These are phyloP conservation scores for Bombus difficillimus DNA, from an alignment of 1,140 invertebrate species.

Conservation along the genomic window DNA sequence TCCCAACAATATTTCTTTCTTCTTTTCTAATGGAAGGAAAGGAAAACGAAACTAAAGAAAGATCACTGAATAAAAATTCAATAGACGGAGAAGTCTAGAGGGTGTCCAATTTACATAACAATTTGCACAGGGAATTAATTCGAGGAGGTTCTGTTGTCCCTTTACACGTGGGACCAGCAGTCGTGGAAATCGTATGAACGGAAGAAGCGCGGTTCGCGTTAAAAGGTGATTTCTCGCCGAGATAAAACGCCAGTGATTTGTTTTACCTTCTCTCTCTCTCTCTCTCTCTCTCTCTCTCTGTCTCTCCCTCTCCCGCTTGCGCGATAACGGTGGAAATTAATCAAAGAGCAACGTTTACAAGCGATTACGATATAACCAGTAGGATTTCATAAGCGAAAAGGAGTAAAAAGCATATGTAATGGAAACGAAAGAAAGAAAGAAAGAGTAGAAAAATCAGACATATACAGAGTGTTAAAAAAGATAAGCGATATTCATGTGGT, in stretches of 20 bases:
- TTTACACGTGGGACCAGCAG: background rate
- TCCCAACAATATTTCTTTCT: too few relatives aligned
- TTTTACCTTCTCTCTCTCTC: background rate
- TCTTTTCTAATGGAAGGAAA: background rate
- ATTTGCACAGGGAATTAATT: conserved; percentile 23
- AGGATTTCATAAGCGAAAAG: background rate
- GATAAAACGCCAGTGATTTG: conserved; percentile 17
- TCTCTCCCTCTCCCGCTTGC: background rate
- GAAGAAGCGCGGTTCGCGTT: background rate
- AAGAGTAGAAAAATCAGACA: background rate
- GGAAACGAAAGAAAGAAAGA: background rate
- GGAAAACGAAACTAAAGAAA: background rate
- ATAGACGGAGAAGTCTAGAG: background rate
- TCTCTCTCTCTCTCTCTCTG: background rate
- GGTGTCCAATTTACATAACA: conserved; percentile 1
- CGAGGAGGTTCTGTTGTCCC: background rate
- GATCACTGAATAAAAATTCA: background rate
- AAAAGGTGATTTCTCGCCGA: conserved; percentile 27
- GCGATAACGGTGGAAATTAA: background rate
- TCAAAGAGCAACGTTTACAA: background rate
- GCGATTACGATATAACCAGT: background rate
- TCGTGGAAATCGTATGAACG: background rate
- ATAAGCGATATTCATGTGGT: background rate
- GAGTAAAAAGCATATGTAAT: too few relatives aligned
- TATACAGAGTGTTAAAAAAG: background rate